Evolutionary conservation across 2,113 vertebrate species (phyloP), one percentile per base, ranked within the genome.

Genomic region (Seriola aureovittata): DNA sequence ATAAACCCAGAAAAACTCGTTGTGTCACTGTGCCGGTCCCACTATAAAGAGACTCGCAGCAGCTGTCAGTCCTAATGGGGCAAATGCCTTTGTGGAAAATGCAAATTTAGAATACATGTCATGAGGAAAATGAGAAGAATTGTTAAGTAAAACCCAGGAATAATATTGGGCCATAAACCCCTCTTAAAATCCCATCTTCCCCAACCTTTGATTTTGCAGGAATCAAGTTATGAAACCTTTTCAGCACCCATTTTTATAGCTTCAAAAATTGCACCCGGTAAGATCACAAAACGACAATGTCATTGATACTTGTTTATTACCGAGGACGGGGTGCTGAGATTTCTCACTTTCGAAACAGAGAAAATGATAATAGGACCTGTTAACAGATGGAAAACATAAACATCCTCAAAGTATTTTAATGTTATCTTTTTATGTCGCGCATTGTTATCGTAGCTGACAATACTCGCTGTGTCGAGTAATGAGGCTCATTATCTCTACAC

Each of bases 1-100:
- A 8, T 36, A 80, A 29, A 94, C 85, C 82, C 68, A 69, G 91
- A 92, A 80, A 88, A 93, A 92, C 92, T 73, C 76, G 93, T 89
- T 88, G 62, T 81, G 82, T 80, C 71, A 42, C 88, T 67, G 77
- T 63, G 65, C 36, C 57, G 36, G 36, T 64, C 13, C 46, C 63
- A 23, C 71, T 25, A 58, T 14, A 9, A 23, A 52, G 70, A 55
- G n/a, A 84, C 34, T 23, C 23, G 55, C 25, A 55, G 59, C 55
- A 52, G 44, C 57, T 70, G 38, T 75, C 48, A 62, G 10, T 42
- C 32, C 5, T 58, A 4, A n/a, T 16, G 46, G 8, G 25, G 55
- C n/a, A 8, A 8, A 5, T n/a, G 7, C 5, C 70, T 66, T 29
- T 34, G 19, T 25, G 11, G 6, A 52, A 78, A 54, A 52, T 38